phyloP scores from a whole-genome alignment of 2,888 invertebrate genomes.

The Polyploca ridens region DNA sequence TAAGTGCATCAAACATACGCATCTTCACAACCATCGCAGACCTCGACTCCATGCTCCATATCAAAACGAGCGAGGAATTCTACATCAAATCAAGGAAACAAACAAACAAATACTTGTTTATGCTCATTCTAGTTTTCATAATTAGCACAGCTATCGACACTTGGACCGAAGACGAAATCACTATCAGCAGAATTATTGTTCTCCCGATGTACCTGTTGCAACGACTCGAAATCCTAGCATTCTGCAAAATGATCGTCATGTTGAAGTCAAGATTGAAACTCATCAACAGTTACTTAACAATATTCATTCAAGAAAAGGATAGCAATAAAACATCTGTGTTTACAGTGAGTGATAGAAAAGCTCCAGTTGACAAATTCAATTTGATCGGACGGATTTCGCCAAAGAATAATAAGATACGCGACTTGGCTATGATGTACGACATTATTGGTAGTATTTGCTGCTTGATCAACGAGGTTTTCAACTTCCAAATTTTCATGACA shows the following conservation, averaged over 20 bases:
- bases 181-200: slow-evolving; percentile 25
- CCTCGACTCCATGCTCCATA: slow-evolving; percentile 44
- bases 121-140: slow-evolving; percentile 32
- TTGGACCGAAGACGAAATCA: slow-evolving; percentile 24
- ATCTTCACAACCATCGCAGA: slow-evolving; percentile 45
- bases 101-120: slow-evolving; percentile 29
- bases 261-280: slow-evolving; percentile 46
- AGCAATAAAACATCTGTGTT: slow-evolving; percentile 37
- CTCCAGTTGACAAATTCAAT: slow-evolving; percentile 33
- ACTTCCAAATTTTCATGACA: slow-evolving; percentile 64
- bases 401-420: slow-evolving; percentile 51
- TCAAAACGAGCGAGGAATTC: slow-evolving; percentile 39
- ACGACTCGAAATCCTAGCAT: slow-evolving; percentile 52
- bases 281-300: slow-evolving; percentile 51
- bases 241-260: slow-evolving; percentile 53
- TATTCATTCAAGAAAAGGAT: slow-evolving; percentile 47
- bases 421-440: slow-evolving; percentile 54
- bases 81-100: slow-evolving; percentile 40
- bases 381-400: slow-evolving; percentile 44
- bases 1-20: slow-evolving; percentile 39
- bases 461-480: slow-evolving; percentile 57
- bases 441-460: slow-evolving; percentile 52
- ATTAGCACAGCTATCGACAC: slow-evolving; percentile 33
- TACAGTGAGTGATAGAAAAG: slow-evolving; percentile 37
- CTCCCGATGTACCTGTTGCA: slow-evolving; percentile 47